Base-by-base conservation (phyloP, 2,113 vertebrate genomes). In the Chaetodon trifascialis region DNA sequence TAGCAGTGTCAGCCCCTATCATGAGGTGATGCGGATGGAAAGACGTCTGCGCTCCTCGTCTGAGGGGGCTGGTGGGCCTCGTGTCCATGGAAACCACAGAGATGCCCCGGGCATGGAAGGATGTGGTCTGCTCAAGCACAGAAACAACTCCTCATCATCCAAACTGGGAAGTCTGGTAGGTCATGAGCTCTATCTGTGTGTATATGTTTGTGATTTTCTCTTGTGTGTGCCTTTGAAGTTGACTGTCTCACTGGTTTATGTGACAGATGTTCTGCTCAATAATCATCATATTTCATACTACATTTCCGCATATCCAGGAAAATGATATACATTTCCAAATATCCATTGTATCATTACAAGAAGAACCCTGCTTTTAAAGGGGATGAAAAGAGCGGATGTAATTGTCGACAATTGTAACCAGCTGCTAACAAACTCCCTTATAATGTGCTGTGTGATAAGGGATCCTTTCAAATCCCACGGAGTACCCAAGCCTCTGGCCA, bases 91-190 rank as follows among this genome's bases (percentile, higher is more conserved):
- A 65, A 98, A 96, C 88, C 96, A 96, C 30, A 96, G 94, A 86
- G 97, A 98, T 55, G 96, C 94, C 79, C 96, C 94, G 0, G 55
- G 82, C 51, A 95, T 96, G 55, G 97, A 98, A 42, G 86, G 92
- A 14, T 95, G 87, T 69, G 94, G 95, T 83, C 93, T 99, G 38
- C 91, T 94, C 56, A 98, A 98, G 79, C 97, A 97, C 87, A 95
- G 97, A 92, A 91, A 97, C 68, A 95, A 96, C 83, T 99, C 98
- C 0, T 98, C 98, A 0, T 98, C 97, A 25, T 99, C 97, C 74
- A 99, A 99, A 95, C 96, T 99, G 92, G 99, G 98, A 91, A 99
- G 98, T 89, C 94, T 99, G 97, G 98, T 99, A 94, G 94, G 97
- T 95, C 16, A 25, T 5, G 30, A 79, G 30, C 52, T 64, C 1